Percentiles rank a stretch among this genome's conserved stretches.
Conservation (phyloP, 2,888 invertebrate genomes). For the Ennomos erosarius region DNA sequence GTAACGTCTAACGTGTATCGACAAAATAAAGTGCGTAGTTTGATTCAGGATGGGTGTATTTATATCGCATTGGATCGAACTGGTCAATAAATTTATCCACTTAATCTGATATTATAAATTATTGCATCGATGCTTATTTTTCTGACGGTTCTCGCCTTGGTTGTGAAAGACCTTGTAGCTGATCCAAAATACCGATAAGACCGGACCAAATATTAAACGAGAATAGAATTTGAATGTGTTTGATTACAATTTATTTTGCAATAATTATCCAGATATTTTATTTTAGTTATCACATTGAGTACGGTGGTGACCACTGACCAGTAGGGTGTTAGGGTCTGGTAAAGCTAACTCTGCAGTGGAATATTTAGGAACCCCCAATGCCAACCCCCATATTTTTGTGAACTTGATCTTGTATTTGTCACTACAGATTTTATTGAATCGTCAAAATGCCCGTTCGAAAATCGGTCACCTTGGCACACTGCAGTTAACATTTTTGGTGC, state of each 20-base stretch:
- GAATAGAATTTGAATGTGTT: conserved; percentile 14
- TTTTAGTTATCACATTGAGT: too few species aligned
- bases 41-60: conserved; percentile 24
- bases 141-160: conserved; percentile 31
- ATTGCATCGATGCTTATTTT: conserved; percentile 29
- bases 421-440: conserved; percentile 9
- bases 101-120: conserved; percentile 27
- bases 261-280: too few species aligned
- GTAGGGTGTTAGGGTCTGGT: too few species aligned
- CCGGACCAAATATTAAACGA: conserved; percentile 7
- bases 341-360: too few species aligned
- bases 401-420: neutral
- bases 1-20: conserved; percentile 8
- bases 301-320: too few species aligned
- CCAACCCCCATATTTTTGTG: neutral
- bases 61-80: conserved; percentile 24
- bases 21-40: conserved; percentile 20
- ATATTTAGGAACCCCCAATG: too few species aligned
- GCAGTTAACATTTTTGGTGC: conserved; percentile 40
- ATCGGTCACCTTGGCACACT: conserved; percentile 40
- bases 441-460: conserved; percentile 30
- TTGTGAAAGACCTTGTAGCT: conserved; percentile 33
- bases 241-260: neutral
- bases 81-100: conserved; percentile 29
- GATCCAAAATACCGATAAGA: conserved; percentile 34